phyloP scores from a whole-genome alignment of 2,888 invertebrate genomes.

The Nebria salina region DNA sequence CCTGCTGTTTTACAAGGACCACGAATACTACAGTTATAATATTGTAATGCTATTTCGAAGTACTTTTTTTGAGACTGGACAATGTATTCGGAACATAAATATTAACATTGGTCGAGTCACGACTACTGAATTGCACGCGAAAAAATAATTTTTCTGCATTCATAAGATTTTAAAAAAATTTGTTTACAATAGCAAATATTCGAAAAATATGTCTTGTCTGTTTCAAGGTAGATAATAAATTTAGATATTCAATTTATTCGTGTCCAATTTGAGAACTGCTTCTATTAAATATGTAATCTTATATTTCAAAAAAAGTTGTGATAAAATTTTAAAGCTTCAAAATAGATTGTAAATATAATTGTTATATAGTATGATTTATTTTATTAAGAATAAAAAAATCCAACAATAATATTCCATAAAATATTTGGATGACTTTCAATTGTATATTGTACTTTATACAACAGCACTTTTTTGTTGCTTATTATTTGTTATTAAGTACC shows the following conservation, averaged over 20 bases:
- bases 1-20: constrained; percentile 43
- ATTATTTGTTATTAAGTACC: neutral
- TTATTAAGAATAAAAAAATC: neutral
- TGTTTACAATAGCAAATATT: neutral
- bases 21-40: constrained; percentile 45
- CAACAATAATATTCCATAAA: neutral
- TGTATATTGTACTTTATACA: neutral
- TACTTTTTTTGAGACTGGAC: constrained; percentile 25
- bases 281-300: neutral
- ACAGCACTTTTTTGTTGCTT: neutral
- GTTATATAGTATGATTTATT: too few species aligned
- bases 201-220: neutral
- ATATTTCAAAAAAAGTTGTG: too few species aligned
- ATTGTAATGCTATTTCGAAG: constrained; percentile 28
- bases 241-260: neutral
- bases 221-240: neutral
- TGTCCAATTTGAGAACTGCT: neutral
- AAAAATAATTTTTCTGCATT: constrained; percentile 13
- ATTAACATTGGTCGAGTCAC: constrained; percentile 37
- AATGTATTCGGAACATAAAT: constrained; percentile 42
- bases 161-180: neutral
- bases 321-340: too few species aligned
- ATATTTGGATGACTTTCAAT: neutral
- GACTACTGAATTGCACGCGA: constrained; percentile 22
- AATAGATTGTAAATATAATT: too few species aligned